A percentile compares a stretch with the other conserved stretches of the same genome.
phyloP scores from a whole-genome alignment of 2,113 vertebrate species.

The Zonotrichia leucophrys region DNA sequence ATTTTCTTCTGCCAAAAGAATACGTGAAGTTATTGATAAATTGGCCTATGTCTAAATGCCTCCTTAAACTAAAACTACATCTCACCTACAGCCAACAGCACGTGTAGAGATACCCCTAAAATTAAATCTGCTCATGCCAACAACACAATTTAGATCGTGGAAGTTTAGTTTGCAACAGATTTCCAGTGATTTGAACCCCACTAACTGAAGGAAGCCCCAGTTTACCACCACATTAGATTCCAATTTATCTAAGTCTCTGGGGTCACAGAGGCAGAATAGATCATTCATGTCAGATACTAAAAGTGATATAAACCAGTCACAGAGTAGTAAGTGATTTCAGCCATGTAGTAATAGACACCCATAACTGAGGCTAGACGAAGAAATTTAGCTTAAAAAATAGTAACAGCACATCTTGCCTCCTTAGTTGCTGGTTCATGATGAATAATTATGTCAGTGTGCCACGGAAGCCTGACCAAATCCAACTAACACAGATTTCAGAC shows the following conservation, averaged over 20 bases:
- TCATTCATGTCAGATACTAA: not conserved
- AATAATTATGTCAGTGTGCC: not conserved
- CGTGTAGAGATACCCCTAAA: fast-evolving
- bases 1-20: not conserved
- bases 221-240: not conserved
- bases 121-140: not conserved
- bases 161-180: not conserved
- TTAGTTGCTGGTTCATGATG: not conserved
- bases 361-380: not conserved
- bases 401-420: not conserved
- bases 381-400: not conserved
- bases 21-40: not conserved
- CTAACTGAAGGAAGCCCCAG: not conserved
- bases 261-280: not conserved
- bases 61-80: not conserved
- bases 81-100: not conserved
- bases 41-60: not conserved
- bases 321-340: not conserved
- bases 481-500: not conserved
- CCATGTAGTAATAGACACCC: not conserved
- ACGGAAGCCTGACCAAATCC: not conserved
- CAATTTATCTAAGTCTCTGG: not conserved
- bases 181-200: not conserved
- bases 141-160: not conserved
- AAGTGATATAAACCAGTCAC: not conserved